These are phyloP conservation scores for Progne subis DNA, from an alignment of 2,113 vertebrate genomes.

Conservation along the genomic window DNA sequence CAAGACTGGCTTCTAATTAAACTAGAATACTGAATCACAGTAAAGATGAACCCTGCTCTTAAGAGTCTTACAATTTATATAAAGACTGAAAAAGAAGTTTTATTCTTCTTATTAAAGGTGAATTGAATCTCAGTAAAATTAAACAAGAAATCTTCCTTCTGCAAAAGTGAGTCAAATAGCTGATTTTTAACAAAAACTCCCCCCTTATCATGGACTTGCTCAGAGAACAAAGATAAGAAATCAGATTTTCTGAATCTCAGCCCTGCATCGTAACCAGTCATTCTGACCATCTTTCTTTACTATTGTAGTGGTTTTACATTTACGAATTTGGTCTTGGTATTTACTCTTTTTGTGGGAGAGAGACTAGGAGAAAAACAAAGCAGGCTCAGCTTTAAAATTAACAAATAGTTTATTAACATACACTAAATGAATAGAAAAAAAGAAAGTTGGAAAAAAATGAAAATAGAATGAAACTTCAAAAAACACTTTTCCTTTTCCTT, in stretches of 20 bases:
- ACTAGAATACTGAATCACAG: not conserved
- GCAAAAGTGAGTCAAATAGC: not conserved
- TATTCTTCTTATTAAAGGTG: not conserved
- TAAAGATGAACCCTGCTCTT: not conserved
- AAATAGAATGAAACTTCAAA: too few relatives aligned
- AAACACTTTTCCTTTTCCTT: too few relatives aligned
- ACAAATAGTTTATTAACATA: too few relatives aligned
- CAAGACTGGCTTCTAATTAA: not conserved
- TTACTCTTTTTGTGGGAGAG: too few relatives aligned
- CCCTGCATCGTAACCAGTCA: not conserved
- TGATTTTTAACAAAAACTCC: not conserved
- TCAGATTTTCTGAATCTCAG: not conserved
- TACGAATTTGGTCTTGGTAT: too few relatives aligned
- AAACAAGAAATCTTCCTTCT: not conserved
- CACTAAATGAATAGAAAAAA: too few relatives aligned
- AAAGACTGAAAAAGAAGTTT: not conserved
- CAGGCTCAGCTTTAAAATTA: too few relatives aligned
- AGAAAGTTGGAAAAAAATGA: too few relatives aligned
- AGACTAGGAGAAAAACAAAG: too few relatives aligned
- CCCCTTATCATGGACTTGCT: not conserved
- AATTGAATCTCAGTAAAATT: not conserved
- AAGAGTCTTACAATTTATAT: not conserved
- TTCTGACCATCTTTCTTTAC: not conserved
- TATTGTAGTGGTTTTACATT: too few relatives aligned
- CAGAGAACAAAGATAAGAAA: not conserved